Conservation (phyloP, 2,113 vertebrate genomes). For the Corythoichthys haematopterus region DNA sequence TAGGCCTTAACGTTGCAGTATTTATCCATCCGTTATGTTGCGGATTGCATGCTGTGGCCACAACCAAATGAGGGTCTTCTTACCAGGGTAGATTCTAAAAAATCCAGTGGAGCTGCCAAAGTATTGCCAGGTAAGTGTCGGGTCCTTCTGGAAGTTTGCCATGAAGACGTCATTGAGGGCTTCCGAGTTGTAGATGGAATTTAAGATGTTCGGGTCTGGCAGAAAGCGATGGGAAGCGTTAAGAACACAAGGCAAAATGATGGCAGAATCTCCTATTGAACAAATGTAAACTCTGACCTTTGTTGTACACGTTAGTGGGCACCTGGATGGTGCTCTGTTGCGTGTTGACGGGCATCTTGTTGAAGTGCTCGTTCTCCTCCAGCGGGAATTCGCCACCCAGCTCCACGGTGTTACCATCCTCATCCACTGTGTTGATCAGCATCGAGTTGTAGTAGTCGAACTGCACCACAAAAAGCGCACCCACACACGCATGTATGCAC, state of each 20-base stretch:
- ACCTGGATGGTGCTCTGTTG: slow-evolving; percentile 87
- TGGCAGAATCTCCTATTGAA: too few relatives aligned
- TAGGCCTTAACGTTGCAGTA: too few relatives aligned
- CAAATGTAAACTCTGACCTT: slow-evolving; percentile 72
- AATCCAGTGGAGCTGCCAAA: slow-evolving; percentile 94
- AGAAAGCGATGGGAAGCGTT: too few relatives aligned
- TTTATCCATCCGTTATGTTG: too few relatives aligned
- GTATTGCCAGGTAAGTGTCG: slow-evolving; percentile 94
- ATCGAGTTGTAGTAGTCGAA: slow-evolving; percentile 94
- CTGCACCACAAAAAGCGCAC: slow-evolving; percentile 51
- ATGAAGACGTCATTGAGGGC: slow-evolving; percentile 90
- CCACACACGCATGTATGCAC: too few relatives aligned
- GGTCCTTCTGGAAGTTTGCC: slow-evolving; percentile 88
- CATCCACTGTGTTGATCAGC: slow-evolving; percentile 83
- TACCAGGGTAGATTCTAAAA: slow-evolving; percentile 95
- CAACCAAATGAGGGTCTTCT: neutral
- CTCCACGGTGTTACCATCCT: slow-evolving; percentile 79
- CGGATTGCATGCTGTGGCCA: too few relatives aligned
- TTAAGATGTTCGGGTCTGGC: slow-evolving; percentile 87
- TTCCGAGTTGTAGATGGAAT: slow-evolving; percentile 95
- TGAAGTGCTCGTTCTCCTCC: slow-evolving; percentile 91
- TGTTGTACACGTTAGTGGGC: slow-evolving; percentile 96
- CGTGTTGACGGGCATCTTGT: slow-evolving; percentile 86
- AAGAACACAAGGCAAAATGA: too few relatives aligned
- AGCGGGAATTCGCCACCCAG: slow-evolving; percentile 87